Evolutionary conservation across 2,113 vertebrate genomes (phyloP).

Genomic region (Odocoileus hemionus): DNA sequence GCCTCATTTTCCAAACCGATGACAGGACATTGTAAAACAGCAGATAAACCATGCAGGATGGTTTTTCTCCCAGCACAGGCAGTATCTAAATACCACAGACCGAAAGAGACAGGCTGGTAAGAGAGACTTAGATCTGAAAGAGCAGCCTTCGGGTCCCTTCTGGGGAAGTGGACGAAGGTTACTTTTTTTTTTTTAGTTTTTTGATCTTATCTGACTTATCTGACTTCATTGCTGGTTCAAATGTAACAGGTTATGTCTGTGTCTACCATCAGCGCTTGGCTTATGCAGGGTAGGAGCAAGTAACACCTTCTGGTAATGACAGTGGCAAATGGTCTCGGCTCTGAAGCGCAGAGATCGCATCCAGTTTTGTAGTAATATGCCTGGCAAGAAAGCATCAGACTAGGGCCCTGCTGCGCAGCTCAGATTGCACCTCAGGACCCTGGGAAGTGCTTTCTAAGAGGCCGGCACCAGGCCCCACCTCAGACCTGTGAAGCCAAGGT

Average conservation of each 20-base stretch:
- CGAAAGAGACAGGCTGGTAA: not conserved
- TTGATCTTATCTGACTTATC: not conserved
- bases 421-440: not conserved
- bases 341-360: not conserved
- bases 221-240: not conserved
- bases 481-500: not conserved
- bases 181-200: not conserved
- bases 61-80: constrained; percentile 16
- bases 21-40: not conserved
- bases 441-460: not conserved
- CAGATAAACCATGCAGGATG: constrained; percentile 6
- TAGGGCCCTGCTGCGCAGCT: not conserved
- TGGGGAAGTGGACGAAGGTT: not conserved
- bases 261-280: not conserved
- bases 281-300: not conserved
- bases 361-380: not conserved
- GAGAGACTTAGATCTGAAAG: not conserved
- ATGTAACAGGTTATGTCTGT: not conserved
- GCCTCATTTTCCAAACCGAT: not conserved
- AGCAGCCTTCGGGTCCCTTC: not conserved
- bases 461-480: not conserved
- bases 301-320: not conserved
- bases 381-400: not conserved
- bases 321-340: not conserved
- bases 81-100: not conserved